Evolutionary conservation across 2,888 invertebrate species (phyloP), one percentile per base, ranked within the genome.

Genomic region (Aricia artaxerxes): DNA sequence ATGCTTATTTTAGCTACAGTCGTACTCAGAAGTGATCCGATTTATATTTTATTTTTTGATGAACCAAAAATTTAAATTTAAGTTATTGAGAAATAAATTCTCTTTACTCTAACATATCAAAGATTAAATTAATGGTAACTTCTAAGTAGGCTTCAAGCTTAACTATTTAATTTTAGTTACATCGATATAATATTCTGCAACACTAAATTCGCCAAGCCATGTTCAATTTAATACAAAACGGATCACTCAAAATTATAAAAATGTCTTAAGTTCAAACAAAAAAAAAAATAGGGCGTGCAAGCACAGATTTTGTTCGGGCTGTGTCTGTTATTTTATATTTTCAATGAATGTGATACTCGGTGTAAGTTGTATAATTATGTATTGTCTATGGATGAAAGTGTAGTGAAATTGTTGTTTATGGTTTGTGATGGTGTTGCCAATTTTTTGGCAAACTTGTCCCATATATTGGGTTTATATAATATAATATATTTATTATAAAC

Each of bases 331-430:
- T 69, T 79, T 81, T 73, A 77, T 77, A 78, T 78, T 79, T 73
- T 80, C 79, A 79, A 78, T 64, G 78, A 35, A 80, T 83, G 83
- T 83, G 83, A 83, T 83, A 83, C 81, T 83, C 81, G 80, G 72
- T 81, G 80, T 81, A 82, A 79, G 79, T 57, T 76, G 16, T 73
- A 73, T 78, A 24, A 24, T 24, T 24, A 35, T 35, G 35, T 35
- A 79, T 76, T 77, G 78, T 78, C 80, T 79, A 78, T 64, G 80
- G 80, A 79, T 79, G 78, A 69, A 44, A 78, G 75, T 44, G 53
- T 61, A 38, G 57, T 75, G 60, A 78, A 77, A 35, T 79, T 44
- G 40, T 16, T 53, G 69, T 44, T 78, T 16, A 75, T 78, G 69
- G 35, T 69, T 77, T 44, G 31, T 69, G 64, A 16, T 49, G 64